These are phyloP conservation scores for Gephyroberyx darwinii DNA, from an alignment of 2,797 vertebrate genomes.

Conservation along the genomic window DNA sequence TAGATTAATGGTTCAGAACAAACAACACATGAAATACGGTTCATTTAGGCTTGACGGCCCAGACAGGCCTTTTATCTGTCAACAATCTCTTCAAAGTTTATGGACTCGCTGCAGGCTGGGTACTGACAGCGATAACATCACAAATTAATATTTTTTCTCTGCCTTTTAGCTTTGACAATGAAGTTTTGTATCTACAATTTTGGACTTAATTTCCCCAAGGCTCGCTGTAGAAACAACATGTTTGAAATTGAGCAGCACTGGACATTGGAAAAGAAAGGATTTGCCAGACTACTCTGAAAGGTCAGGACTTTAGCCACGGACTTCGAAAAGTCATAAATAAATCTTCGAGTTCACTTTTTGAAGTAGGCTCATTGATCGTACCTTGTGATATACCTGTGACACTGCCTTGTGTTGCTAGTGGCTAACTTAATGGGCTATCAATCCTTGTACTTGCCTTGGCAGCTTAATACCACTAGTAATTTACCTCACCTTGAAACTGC, in stretches of 20 bases:
- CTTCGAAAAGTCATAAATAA: conserved; percentile 62
- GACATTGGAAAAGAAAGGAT: conserved; percentile 46
- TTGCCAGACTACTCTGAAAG: conserved; percentile 53
- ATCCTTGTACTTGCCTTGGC: conserved; percentile 36
- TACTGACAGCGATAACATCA: conserved; percentile 74
- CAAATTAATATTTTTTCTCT: conserved; percentile 75
- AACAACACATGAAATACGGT: conserved; percentile 53
- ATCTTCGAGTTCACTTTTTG: conserved; percentile 43
- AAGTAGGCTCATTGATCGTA: conserved; percentile 46
- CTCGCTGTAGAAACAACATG: conserved; percentile 54
- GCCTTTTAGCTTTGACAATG: conserved; percentile 66
- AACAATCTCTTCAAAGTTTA: conserved; percentile 36
- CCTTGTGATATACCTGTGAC: conserved; percentile 34
- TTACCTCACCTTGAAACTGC: conserved; percentile 72
- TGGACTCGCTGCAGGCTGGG: conserved; percentile 56
- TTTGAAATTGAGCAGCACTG: conserved; percentile 61
- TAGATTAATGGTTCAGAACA: conserved; percentile 36
- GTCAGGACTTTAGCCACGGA: conserved; percentile 53
- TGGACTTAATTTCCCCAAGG: conserved; percentile 51
- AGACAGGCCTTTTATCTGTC: conserved; percentile 65
- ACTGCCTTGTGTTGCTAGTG: conserved; percentile 54
- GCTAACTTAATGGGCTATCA: conserved; percentile 56
- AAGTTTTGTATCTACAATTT: conserved; percentile 65
- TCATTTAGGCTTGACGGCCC: conserved; percentile 51
- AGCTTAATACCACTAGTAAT: conserved; percentile 49